Evolutionary conservation across 2,113 vertebrate species (phyloP).

Genomic region (Drymodes brunneopygia): DNA sequence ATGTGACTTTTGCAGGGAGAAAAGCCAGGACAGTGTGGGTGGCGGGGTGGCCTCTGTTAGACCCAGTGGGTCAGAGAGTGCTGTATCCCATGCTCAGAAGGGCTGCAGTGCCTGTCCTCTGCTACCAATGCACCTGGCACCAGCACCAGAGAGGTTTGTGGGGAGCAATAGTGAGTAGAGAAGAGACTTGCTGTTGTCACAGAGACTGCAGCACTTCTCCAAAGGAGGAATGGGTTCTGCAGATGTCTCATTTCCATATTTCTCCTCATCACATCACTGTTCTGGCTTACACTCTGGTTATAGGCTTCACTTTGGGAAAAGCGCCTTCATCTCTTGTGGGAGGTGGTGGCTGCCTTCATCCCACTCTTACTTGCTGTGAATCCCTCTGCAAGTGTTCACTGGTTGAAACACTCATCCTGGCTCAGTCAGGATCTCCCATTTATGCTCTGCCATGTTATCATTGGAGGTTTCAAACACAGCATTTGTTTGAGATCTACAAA

Average conservation of each 20-base stretch:
- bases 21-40: not conserved
- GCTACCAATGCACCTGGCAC: not conserved
- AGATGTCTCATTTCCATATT: not conserved
- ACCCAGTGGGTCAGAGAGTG: not conserved
- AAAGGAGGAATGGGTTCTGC: not conserved
- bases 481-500: not conserved
- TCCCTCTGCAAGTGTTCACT: not conserved
- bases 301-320: not conserved
- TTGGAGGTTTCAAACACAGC: not conserved
- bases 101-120: not conserved
- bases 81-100: not conserved
- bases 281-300: not conserved
- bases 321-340: not conserved
- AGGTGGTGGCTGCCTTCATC: not conserved
- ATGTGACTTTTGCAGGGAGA: not conserved
- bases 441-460: not conserved
- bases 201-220: not conserved
- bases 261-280: not conserved
- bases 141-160: not conserved
- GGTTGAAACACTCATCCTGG: not conserved
- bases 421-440: not conserved
- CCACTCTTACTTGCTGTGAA: not conserved
- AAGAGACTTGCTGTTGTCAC: rapidly evolving
- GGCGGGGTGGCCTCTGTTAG: not conserved
- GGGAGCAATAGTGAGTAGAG: not conserved